phyloP scores from a whole-genome alignment of 2,888 invertebrate genomes.

The Pyrrhosoma nymphula region DNA sequence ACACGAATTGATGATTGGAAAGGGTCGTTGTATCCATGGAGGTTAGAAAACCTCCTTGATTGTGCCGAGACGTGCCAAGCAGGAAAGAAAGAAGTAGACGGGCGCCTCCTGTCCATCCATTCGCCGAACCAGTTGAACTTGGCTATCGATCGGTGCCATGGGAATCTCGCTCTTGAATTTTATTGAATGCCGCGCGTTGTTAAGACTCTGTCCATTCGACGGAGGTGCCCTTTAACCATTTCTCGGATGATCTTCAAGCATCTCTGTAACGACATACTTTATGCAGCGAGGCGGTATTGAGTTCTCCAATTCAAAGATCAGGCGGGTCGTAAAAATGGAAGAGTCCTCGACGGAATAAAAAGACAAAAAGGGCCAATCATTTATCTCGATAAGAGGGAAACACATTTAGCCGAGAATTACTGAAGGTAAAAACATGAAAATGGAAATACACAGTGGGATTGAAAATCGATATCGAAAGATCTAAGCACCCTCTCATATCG shows the following conservation, averaged over 20 bases:
- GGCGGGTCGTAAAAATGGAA: neutral
- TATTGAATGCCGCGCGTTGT: conserved; percentile 6
- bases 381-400: too few relatives aligned
- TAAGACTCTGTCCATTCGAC: neutral
- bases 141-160: neutral
- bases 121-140: neutral
- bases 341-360: too few relatives aligned
- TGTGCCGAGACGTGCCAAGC: too few relatives aligned
- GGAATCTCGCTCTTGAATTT: conserved; percentile 6
- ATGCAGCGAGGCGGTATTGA: neutral
- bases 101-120: neutral
- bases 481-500: too few relatives aligned
- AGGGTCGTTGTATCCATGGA: too few relatives aligned
- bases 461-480: too few relatives aligned
- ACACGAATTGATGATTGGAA: too few relatives aligned
- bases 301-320: neutral
- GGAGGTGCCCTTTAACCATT: neutral
- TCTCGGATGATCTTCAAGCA: neutral
- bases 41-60: too few relatives aligned
- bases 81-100: neutral
- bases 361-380: too few relatives aligned
- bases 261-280: neutral
- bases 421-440: too few relatives aligned
- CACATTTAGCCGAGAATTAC: too few relatives aligned
- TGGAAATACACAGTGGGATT: too few relatives aligned